Evolutionary conservation across 2,797 vertebrate genomes (phyloP), one percentile per base, ranked within the genome.

Genomic region (Labroides dimidiatus): DNA sequence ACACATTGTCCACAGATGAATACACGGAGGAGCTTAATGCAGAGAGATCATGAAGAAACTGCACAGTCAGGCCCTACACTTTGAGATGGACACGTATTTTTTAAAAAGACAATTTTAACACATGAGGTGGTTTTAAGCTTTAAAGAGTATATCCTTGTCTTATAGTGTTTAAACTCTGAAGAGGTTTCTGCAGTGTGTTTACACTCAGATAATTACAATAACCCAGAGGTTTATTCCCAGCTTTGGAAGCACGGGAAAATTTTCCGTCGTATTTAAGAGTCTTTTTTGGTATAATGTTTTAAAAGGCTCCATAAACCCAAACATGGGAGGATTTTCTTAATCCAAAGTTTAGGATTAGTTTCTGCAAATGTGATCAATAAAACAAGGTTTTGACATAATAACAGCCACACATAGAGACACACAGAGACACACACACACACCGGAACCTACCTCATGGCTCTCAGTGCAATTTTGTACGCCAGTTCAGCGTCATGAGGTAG

Each of bases 401-500:
- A 64, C 42, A 61, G 49, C 13, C 62, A 54, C 39, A 45, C 54
- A 77, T 36, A 55, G 17, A 33, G 5, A 23, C 57, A 20, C 47
- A 43, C 64, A 48, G 66, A 66, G 19, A 53, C 33, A 36, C 50
- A 36, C 41, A 44, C 1, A 2, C 44, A 21, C 69, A 27, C 76
- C 39, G 24, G 43, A 45, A 96, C 97, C 0, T 94, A 99, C 98
- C 98, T 95, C 97, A 99, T 99, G 88, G 98, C 98, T 96, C 97
- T 97, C 95, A 99, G 97, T 96, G 97, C 97, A 96, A 96, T 96
- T 95, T 96, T 98, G 94, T 99, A 99, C 93, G 97, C 97, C 93
- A 99, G 87, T 94, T 99, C 97, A 95, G 97, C 96, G 95, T 99
- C 98, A 70, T 99, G 98, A 99, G 97, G 98, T 99, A 99, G 97